Base-by-base conservation (phyloP, 2,113 vertebrate genomes). In the Macrotus californicus region DNA sequence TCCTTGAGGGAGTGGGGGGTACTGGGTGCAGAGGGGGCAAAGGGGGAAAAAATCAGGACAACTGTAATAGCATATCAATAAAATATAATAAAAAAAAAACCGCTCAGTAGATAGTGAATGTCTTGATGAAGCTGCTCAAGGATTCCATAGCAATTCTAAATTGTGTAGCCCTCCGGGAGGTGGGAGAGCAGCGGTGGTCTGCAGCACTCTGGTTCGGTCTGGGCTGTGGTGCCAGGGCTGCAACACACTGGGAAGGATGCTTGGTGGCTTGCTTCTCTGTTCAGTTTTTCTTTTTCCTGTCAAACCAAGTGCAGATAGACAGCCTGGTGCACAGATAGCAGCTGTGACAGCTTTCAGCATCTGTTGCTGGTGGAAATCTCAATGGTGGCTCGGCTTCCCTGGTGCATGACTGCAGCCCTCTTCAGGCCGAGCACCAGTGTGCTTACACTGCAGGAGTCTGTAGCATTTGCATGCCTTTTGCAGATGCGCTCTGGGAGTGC, bases 361-460 rank as follows among this genome's bases (percentile, higher is more conserved):
- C 29, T n/a, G 48, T 21, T 16, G 77, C 75, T 69, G 59, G 48
- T 66, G 29, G 93, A 41, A 86, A 86, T 88, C 86, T 54, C 76
- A 34, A 15, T 48, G 61, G 56, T 19, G 87, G 56, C 70, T 79
- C 0, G 0, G n/a, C 80, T 89, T 94, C 76, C 39, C 76, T 89
- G 83, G 95, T 36, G 52, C 66, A 34, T 48, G 90, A 89, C 90
- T 92, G 84, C 75, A 8, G 8, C 92, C 31, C 64, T 96, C 54
- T 80, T 50, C 46, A 59, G 81, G 72, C 46, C 87, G 80, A 95
- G 81, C 92, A 83, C 39, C 64, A 39, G 79, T 19, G 7, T 87
- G 76, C 81, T 92, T 61, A 87, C 29, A 3, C 66, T 87, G 93
- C 81, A 75, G 89, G 48, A 88, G 31, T 41, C 22, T 22, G 41